Conservation (phyloP, 2,797 vertebrate species). For the Triplophysa yarkandensis region DNA sequence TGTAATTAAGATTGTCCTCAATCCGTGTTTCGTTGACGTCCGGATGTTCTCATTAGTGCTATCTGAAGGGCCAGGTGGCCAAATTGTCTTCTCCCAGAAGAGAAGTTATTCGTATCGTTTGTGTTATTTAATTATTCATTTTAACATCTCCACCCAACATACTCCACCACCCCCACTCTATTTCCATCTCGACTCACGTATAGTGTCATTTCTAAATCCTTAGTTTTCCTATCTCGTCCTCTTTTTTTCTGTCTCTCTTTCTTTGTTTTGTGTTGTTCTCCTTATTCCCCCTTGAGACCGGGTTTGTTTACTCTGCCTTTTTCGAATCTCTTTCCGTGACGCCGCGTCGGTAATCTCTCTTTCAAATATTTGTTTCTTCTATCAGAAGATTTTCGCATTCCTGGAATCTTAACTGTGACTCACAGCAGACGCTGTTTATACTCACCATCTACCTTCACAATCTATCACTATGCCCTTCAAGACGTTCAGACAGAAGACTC, state of each 20-base stretch:
- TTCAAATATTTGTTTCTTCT: slow-evolving; percentile 80
- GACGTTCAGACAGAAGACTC: slow-evolving; percentile 21
- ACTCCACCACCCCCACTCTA: background rate
- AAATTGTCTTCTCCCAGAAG: slow-evolving; percentile 48
- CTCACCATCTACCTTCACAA: slow-evolving; percentile 72
- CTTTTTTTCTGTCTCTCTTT: slow-evolving; percentile 36
- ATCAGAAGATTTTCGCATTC: slow-evolving; percentile 63
- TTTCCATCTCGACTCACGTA: slow-evolving; percentile 23
- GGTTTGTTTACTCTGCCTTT: slow-evolving; percentile 76
- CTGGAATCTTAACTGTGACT: slow-evolving; percentile 65
- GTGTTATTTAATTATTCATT: slow-evolving; percentile 49
- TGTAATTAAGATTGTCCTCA: slow-evolving; percentile 45
- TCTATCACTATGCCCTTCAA: slow-evolving; percentile 50
- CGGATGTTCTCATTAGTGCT: slow-evolving; percentile 49
- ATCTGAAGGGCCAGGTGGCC: slow-evolving; percentile 52
- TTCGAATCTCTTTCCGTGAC: slow-evolving; percentile 70
- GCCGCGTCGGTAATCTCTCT: slow-evolving; percentile 76
- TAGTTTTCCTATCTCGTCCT: slow-evolving; percentile 22
- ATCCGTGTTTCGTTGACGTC: slow-evolving; percentile 11
- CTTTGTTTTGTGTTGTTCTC: slow-evolving; percentile 59
- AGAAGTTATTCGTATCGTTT: slow-evolving; percentile 37
- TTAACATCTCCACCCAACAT: slow-evolving; percentile 50
- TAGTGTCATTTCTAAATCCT: slow-evolving; percentile 21
- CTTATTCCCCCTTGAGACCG: slow-evolving; percentile 68
- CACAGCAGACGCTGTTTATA: slow-evolving; percentile 65